Conservation (phyloP, 2,888 invertebrate species). For the Mechanitis mazaeus region DNA sequence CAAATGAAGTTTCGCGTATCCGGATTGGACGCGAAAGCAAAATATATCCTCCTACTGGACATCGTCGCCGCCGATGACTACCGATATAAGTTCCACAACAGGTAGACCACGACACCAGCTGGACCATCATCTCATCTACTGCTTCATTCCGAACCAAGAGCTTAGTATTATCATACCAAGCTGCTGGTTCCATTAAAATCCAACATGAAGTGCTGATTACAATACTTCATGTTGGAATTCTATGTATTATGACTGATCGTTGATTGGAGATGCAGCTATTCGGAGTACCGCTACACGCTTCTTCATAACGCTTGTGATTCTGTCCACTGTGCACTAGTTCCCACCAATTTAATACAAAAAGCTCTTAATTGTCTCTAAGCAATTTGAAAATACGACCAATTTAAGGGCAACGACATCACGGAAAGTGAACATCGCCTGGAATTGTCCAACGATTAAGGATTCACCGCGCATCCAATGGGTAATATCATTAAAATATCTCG, state of each 20-base stretch:
- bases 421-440: slow-evolving; percentile 53
- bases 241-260: slow-evolving; percentile 30
- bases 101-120: slow-evolving; percentile 69
- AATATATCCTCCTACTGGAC: slow-evolving; percentile 99
- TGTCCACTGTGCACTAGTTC: slow-evolving; percentile 65
- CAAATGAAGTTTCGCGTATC: slow-evolving; percentile 99
- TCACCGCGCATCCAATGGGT: slow-evolving; percentile 70
- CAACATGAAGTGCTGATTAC: slow-evolving; percentile 8
- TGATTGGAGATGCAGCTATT: slow-evolving; percentile 60
- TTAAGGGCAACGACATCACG: slow-evolving; percentile 70
- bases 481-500: slow-evolving; percentile 77
- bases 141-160: slow-evolving; percentile 36
- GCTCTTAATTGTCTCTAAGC: slow-evolving; percentile 67
- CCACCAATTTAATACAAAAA: slow-evolving; percentile 57
- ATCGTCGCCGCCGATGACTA: slow-evolving; percentile 99
- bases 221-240: slow-evolving; percentile 5
- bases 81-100: slow-evolving; percentile 98
- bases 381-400: slow-evolving; percentile 67
- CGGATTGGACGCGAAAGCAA: slow-evolving; percentile 98
- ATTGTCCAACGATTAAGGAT: slow-evolving; percentile 66
- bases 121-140: slow-evolving; percentile 41
- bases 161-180: slow-evolving; percentile 42
- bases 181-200: slow-evolving; percentile 33
- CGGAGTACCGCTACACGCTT: slow-evolving; percentile 55
- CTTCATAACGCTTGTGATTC: slow-evolving; percentile 72